These are phyloP conservation scores for Diplodus puntazzo DNA, from an alignment of 2,797 vertebrate species.

Conservation along the genomic window DNA sequence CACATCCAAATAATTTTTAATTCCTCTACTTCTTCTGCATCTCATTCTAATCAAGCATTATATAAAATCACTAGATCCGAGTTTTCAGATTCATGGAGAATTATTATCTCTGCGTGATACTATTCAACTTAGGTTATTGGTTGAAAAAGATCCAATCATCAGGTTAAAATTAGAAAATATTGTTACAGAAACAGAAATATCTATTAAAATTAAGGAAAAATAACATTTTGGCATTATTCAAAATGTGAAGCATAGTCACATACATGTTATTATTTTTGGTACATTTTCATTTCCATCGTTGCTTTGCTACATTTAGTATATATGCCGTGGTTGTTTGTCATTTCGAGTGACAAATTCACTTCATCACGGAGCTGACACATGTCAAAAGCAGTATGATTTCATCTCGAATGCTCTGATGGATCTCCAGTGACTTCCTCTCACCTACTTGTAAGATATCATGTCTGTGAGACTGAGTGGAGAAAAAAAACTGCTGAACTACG, in stretches of 20 bases:
- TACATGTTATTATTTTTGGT: not conserved
- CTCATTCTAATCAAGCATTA: fast-evolving
- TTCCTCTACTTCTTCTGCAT: not conserved
- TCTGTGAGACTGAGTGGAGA: conserved; percentile 53
- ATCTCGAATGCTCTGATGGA: conserved; percentile 18
- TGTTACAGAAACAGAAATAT: not conserved
- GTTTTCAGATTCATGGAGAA: not conserved
- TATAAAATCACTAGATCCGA: not conserved
- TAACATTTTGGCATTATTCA: not conserved
- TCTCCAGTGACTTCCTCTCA: conserved; percentile 54
- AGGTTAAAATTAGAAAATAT: not conserved
- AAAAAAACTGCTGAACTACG: not conserved
- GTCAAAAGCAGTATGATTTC: conserved; percentile 19
- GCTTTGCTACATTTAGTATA: not conserved
- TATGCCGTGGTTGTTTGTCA: not conserved
- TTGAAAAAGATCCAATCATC: not conserved
- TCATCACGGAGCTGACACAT: conserved; percentile 1
- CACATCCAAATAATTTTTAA: too few relatives aligned
- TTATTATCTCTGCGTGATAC: not conserved
- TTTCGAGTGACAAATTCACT: not conserved
- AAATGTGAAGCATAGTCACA: not conserved
- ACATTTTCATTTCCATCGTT: not conserved
- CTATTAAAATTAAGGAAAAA: not conserved
- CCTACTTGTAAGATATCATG: conserved; percentile 66
- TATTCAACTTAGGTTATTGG: not conserved